Base-by-base conservation (phyloP, 1,140 invertebrate species). In the Drosophila albomicans region DNA sequence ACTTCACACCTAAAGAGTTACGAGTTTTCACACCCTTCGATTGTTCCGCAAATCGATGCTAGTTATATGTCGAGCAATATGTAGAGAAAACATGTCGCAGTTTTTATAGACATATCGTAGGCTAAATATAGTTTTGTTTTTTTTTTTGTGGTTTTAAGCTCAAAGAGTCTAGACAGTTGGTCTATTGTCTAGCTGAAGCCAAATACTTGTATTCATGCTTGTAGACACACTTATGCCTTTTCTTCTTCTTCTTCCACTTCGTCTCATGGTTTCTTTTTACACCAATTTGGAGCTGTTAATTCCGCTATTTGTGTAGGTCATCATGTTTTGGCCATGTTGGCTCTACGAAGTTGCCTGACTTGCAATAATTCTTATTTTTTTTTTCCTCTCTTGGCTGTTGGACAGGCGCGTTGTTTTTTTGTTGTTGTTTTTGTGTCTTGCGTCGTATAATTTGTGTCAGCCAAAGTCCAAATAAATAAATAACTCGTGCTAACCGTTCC, bases 231-330 rank as follows among this genome's bases (percentile, higher is more conserved):
- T 49, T 59, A n/a, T 59, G 15, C 0, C 20, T 25, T 8, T 49
- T 28, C 2, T 25, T n/a, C 15, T 30, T 5, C 28, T 16, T 35
- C 45, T 45, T 13, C 11, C 3, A 25, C 3, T 25, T 25, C 20
- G 20, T 57, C 4, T 35, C 10, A 16, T 35, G 11, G 10, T 35
- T 20, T 49, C 54, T 52, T 64, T 35, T 52, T 52, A 59, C 63
- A 35, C 20, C 41, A 30, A 68, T 74, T 74, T 56, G 6, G 30
- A 69, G 71, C 65, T 74, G 71, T 62, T 74, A 69, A 74, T 65
- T 75, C 68, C 38, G 68, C 48, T 71, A 41, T 75, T 75, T 71
- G 68, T 75, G 16, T 71, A 58, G 66, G 73, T 75, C 73, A 71
- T 54, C 67, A 71, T 63, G 52, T 70, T 58, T 70, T 62, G 48